Evolutionary conservation across 2,797 vertebrate genomes (phyloP), one percentile per base, ranked within the genome.

Genomic region (Agapornis canus): DNA sequence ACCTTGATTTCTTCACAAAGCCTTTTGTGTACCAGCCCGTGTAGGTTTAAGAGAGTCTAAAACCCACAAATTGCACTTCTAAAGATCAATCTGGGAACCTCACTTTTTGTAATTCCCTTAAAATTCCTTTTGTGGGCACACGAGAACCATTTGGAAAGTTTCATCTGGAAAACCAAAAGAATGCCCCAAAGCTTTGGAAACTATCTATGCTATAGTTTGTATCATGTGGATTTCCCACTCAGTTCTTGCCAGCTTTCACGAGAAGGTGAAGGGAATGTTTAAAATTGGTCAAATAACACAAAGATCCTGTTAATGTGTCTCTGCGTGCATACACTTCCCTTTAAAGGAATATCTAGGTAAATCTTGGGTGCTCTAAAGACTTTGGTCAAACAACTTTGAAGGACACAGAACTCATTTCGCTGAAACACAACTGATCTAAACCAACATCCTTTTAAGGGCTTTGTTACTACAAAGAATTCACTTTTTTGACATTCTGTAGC

Each of bases 1-100:
- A 70, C 20, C 61, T 82, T 80, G 82, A 94, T 92, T 93, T 82
- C 92, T 92, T 94, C 65, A 87, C 85, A 85, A 61, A 92, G 95
- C 27, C 75, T 94, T 94, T 72, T 64, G 49, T 84, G 87, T 86
- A 92, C 81, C 86, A 84, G 85, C 70, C 65, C 82, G 95, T 57
- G 91, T 82, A 89, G 64, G 72, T 82, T 87, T 82, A 85, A 82
- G 90, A 94, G 43, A 94, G 84, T 69, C 37, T 60, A 85, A 95
- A 89, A 25, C 21, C 39, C 92, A 94, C 51, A 82, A 89, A 63
- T 4, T 37, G 47, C 39, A 85, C 40, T 69, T 86, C 13, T 8
- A 65, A 64, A 78, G 86, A 75, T 79, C 66, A 17, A 35, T 39
- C 65, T 51, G 72, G 68, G 39, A 76, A 63, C 64, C 22, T 43